phyloP scores from a whole-genome alignment of 1,140 invertebrate genomes.

The Drosophila pandora region DNA sequence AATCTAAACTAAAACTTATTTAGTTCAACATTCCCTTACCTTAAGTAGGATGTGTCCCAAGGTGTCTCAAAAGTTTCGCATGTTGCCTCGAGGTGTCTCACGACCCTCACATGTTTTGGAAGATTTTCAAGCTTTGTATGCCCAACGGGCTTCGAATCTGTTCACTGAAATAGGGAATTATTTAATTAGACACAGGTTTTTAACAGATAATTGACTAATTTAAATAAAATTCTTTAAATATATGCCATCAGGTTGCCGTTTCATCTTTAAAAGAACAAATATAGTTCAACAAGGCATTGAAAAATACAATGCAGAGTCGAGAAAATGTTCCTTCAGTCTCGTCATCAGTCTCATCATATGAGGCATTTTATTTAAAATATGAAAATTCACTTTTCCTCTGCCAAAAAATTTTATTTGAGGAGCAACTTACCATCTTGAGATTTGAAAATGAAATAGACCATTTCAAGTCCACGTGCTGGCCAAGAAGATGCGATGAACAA shows the following conservation, averaged over 20 bases:
- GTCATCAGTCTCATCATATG: conserved; percentile 77
- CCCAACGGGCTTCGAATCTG: neutral
- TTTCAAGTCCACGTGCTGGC: conserved; percentile 29
- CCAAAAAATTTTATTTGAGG: neutral
- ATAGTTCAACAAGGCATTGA: conserved; percentile 57
- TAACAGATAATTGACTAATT: neutral
- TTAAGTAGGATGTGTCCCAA: neutral
- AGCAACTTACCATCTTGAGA: conserved; percentile 54
- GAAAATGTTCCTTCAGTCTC: conserved; percentile 70
- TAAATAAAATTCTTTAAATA: neutral
- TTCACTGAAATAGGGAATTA: conserved; percentile 27
- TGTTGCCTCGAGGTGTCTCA: conserved; percentile 6
- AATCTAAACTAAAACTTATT: neutral
- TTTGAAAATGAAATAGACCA: conserved; percentile 35
- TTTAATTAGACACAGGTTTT: neutral
- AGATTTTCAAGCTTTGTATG: neutral
- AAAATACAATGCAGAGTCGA: conserved; percentile 59
- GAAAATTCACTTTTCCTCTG: neutral
- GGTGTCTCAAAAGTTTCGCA: neutral
- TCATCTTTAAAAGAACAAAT: conserved; percentile 77
- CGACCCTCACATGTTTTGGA: neutral
- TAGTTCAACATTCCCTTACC: conserved; percentile 9
- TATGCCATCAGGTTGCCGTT: conserved; percentile 69
- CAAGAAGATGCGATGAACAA: conserved; percentile 21
- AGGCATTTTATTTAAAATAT: conserved; percentile 20